A percentile compares a stretch with the other conserved stretches of the same genome.
phyloP scores from a whole-genome alignment of 1,140 invertebrate genomes.

The Cotesia typhae region DNA sequence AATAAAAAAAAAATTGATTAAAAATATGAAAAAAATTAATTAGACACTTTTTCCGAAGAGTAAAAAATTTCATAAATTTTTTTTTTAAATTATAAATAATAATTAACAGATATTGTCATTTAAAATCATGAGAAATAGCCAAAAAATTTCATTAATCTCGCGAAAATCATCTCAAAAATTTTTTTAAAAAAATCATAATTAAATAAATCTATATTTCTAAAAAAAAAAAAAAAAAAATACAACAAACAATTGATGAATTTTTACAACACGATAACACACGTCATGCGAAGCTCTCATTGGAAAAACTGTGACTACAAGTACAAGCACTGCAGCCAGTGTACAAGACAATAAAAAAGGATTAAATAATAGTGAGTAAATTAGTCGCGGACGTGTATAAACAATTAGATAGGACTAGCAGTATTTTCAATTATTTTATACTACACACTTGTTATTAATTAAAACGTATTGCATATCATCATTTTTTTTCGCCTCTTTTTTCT shows the following conservation, averaged over 20 bases:
- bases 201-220: no score
- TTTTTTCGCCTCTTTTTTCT: not conserved
- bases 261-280: no score
- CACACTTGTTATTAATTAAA: no score
- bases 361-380: constrained; percentile 62
- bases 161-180: not conserved
- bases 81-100: not conserved
- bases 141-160: not conserved
- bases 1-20: no score
- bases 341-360: constrained; percentile 65
- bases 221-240: no score
- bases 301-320: constrained; percentile 58
- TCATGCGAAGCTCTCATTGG: constrained; percentile 63
- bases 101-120: no score
- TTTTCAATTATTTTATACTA: no score
- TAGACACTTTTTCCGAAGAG: not conserved
- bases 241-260: constrained; percentile 50
- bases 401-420: no score
- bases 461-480: no score
- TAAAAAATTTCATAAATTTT: constrained; percentile 12
- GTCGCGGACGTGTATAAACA: no score
- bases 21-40: no score
- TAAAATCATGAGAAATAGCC: not conserved
- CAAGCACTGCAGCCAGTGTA: no score
- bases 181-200: not conserved